These are phyloP conservation scores for Nibea coibor DNA, from an alignment of 2,113 vertebrate genomes.

Conservation along the genomic window DNA sequence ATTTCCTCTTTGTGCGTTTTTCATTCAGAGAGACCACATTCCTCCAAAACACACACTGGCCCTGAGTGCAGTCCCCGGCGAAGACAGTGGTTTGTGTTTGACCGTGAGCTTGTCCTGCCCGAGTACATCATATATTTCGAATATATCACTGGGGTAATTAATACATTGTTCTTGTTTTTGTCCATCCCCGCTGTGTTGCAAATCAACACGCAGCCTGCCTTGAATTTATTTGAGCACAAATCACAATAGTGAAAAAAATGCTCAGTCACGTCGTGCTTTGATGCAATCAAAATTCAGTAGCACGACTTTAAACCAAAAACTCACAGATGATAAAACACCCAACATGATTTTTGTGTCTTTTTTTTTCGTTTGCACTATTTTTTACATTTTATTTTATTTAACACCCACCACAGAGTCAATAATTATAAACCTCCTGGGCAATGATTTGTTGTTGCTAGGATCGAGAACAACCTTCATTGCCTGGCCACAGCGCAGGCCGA, in stretches of 20 bases:
- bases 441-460: constrained; percentile 58
- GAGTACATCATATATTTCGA: constrained; percentile 88
- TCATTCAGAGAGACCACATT: constrained; percentile 56
- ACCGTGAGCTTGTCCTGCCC: constrained; percentile 87
- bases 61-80: constrained; percentile 78
- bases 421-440: neutral
- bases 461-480: constrained; percentile 17
- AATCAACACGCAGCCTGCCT: neutral
- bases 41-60: constrained; percentile 54
- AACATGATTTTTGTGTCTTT: neutral
- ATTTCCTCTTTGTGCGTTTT: constrained; percentile 19
- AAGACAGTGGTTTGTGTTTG: constrained; percentile 88
- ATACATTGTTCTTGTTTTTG: neutral
- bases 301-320: neutral
- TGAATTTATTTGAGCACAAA: neutral
- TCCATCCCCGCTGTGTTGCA: neutral
- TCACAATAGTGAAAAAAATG: neutral
- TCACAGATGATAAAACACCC: neutral
- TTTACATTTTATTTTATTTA: neutral
- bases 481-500: neutral
- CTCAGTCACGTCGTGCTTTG: neutral
- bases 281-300: neutral
- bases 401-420: neutral
- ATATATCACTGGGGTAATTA: constrained; percentile 82
- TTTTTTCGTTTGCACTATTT: too few species aligned